Conservation (phyloP, 1,140 invertebrate species). For the Cyclina sinensis region DNA sequence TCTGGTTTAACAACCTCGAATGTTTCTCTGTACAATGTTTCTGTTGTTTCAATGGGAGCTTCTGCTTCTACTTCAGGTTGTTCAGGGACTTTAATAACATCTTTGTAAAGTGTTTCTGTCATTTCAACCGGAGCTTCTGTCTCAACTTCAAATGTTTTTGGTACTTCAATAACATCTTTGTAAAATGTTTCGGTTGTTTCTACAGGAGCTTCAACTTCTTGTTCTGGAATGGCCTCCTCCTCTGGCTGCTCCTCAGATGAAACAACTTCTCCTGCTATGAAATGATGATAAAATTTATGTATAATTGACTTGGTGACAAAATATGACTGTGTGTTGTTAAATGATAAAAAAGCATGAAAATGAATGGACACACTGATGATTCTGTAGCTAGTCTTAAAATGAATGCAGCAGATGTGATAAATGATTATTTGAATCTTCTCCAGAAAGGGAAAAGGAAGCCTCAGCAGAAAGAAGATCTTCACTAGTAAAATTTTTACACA, state of each 20-base stretch:
- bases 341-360: background rate
- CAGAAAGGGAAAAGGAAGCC: no score
- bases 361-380: background rate
- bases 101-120: slow-evolving; percentile 54
- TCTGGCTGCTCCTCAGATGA: slow-evolving; percentile 66
- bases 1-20: slow-evolving; percentile 1
- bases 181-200: slow-evolving; percentile 64
- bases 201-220: slow-evolving; percentile 16
- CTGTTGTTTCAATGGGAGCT: slow-evolving; percentile 14
- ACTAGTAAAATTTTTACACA: no score
- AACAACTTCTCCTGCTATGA: slow-evolving; percentile 27
- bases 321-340: background rate
- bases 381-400: no score
- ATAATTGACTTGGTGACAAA: background rate
- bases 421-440: no score
- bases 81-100: slow-evolving; percentile 54
- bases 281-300: background rate
- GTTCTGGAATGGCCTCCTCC: slow-evolving; percentile 62
- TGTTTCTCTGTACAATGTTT: slow-evolving; percentile 1
- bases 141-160: slow-evolving; percentile 38
- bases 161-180: slow-evolving; percentile 24
- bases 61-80: background rate
- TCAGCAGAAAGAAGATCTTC: no score
- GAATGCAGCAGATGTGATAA: no score
- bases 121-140: slow-evolving; percentile 51